phyloP scores from a whole-genome alignment of 2,888 invertebrate species.

The Caenorhabditis wallacei region DNA sequence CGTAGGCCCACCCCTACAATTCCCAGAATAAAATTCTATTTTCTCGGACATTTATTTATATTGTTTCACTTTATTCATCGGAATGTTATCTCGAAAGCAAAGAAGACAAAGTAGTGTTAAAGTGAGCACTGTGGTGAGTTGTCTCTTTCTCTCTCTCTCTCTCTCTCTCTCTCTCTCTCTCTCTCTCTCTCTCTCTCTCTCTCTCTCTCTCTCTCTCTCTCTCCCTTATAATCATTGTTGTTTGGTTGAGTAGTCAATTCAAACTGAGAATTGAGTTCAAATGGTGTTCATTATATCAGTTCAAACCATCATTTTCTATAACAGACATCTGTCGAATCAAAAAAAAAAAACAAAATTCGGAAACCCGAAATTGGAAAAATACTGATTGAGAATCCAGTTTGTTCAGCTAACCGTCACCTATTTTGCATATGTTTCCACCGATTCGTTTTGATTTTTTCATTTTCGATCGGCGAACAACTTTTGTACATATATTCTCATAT shows the following conservation, averaged over 20 bases:
- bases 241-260: not conserved
- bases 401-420: slow-evolving; percentile 31
- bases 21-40: slow-evolving; percentile 19
- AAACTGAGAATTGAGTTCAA: not conserved
- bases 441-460: slow-evolving; percentile 8
- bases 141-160: too few species aligned
- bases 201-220: too few species aligned
- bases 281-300: slow-evolving; percentile 18
- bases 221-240: not conserved
- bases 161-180: too few species aligned
- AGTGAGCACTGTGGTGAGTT: slow-evolving; percentile 61
- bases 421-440: slow-evolving; percentile 48
- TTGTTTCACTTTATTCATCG: slow-evolving; percentile 1
- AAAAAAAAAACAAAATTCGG: slow-evolving; percentile 20
- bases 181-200: too few species aligned
- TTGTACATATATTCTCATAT: slow-evolving; percentile 9
- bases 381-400: slow-evolving; percentile 47
- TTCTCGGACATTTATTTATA: not conserved
- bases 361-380: slow-evolving; percentile 4
- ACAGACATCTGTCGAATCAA: slow-evolving; percentile 42
- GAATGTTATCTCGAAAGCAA: slow-evolving; percentile 56
- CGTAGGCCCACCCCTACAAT: slow-evolving; percentile 27
- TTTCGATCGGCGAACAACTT: slow-evolving; percentile 41
- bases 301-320: slow-evolving; percentile 43
- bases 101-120: slow-evolving; percentile 48